phyloP scores from a whole-genome alignment of 1,140 invertebrate genomes.

The Elymnias hypermnestra region DNA sequence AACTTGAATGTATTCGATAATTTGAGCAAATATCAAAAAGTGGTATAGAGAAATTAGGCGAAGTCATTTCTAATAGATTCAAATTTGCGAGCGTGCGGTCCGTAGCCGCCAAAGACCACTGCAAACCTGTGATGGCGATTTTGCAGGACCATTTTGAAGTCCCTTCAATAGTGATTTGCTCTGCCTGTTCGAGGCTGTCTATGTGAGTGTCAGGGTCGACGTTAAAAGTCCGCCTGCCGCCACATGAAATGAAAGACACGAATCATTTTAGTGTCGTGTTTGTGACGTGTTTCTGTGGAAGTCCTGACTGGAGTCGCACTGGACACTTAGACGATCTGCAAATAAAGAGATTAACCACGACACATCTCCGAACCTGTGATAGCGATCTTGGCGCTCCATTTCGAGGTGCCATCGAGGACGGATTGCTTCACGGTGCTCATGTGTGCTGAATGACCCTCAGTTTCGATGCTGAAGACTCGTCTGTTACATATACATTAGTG shows the following conservation, averaged over 20 bases:
- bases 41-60: conserved; percentile 59
- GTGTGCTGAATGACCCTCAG: conserved; percentile 95
- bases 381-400: conserved; percentile 99
- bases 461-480: conserved; percentile 96
- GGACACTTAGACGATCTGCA: conserved; percentile 19
- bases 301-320: conserved; percentile 7
- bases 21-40: conserved; percentile 60
- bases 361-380: conserved; percentile 94
- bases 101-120: conserved; percentile 67
- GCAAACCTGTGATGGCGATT: conserved; percentile 97
- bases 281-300: conserved; percentile 32
- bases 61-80: conserved; percentile 76
- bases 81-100: conserved; percentile 87
- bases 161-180: conserved; percentile 98
- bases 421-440: conserved; percentile 99
- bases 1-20: background rate
- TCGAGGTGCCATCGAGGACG: conserved; percentile 99
- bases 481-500: conserved; percentile 78
- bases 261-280: conserved; percentile 52
- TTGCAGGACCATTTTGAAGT: conserved; percentile 99
- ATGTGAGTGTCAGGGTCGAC: conserved; percentile 99
- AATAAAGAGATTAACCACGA: conserved; percentile 40
- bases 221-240: conserved; percentile 93
- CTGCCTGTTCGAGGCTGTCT: conserved; percentile 98
- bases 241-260: conserved; percentile 76